Evolutionary conservation across 1,140 invertebrate genomes (phyloP).

Genomic region (Drosophila nigrodunni): DNA sequence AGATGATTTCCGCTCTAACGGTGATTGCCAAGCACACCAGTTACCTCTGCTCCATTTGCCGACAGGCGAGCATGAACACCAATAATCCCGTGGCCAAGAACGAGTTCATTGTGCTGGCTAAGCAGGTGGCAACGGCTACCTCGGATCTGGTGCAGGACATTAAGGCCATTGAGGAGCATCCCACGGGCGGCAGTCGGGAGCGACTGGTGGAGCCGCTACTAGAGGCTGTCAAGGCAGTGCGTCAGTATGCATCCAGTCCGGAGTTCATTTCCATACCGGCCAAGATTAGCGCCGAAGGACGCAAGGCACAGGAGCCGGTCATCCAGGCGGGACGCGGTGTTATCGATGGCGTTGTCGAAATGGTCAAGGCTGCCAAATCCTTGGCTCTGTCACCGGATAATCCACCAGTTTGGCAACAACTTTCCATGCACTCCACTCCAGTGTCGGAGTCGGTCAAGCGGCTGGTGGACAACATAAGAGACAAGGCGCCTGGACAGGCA

Average conservation of each 20-base stretch:
- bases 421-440: conserved; percentile 96
- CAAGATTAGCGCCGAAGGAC: conserved; percentile 92
- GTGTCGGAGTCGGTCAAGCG: conserved; percentile 98
- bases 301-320: conserved; percentile 94
- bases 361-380: conserved; percentile 96
- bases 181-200: conserved; percentile 88
- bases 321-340: conserved; percentile 92
- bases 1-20: conserved; percentile 95
- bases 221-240: conserved; percentile 96
- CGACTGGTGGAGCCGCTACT: conserved; percentile 93
- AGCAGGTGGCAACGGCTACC: conserved; percentile 98
- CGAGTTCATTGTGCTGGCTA: conserved; percentile 98
- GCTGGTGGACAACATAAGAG: conserved; percentile 95
- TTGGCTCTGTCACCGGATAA: conserved; percentile 95
- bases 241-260: conserved; percentile 95
- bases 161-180: conserved; percentile 95
- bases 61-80: conserved; percentile 95
- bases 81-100: conserved; percentile 96
- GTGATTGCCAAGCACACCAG: conserved; percentile 98
- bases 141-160: conserved; percentile 97
- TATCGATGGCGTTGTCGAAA: conserved; percentile 85
- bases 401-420: conserved; percentile 95
- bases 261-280: conserved; percentile 97
- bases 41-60: conserved; percentile 96
- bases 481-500: conserved; percentile 97